A percentile compares a stretch with the other conserved stretches of the same genome.
Conservation (phyloP, 2,113 vertebrate species). For the Hyla sarda region DNA sequence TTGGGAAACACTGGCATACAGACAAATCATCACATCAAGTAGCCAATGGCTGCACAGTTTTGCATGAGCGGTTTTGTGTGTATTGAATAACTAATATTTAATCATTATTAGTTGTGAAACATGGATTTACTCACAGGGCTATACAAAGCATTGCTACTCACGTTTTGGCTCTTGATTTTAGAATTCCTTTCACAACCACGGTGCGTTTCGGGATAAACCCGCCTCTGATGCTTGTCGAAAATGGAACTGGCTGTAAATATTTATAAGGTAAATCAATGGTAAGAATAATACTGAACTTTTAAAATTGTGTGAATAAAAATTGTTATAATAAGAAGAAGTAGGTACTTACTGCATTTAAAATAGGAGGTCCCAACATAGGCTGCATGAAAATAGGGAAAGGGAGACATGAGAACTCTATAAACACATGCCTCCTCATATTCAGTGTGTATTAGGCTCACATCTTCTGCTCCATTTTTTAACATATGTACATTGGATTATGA, state of each 20-base stretch:
- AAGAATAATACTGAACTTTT: background rate
- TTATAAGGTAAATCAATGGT: background rate
- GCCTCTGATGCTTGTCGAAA: conserved; percentile 9
- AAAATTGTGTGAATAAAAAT: background rate
- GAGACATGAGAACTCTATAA: background rate
- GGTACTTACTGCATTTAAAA: conserved; percentile 32
- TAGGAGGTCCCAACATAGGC: conserved; percentile 43
- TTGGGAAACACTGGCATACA: too few relatives aligned
- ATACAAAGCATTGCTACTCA: background rate
- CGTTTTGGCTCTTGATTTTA: conserved; percentile 37
- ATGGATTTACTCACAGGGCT: background rate
- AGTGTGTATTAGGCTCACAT: background rate
- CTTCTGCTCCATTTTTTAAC: background rate
- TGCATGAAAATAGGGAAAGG: background rate
- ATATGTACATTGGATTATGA: background rate
- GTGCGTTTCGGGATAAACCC: conserved; percentile 51
- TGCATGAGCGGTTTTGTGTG: too few relatives aligned
- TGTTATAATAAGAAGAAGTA: too few relatives aligned
- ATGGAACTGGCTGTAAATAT: conserved; percentile 28
- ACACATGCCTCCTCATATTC: background rate
- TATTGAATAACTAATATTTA: too few relatives aligned
- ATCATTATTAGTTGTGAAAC: background rate
- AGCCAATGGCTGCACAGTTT: too few relatives aligned
- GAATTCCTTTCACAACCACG: conserved; percentile 20
- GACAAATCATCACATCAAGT: too few relatives aligned